phyloP scores from a whole-genome alignment of 1,140 invertebrate species.

The Saxidomus purpurata region DNA sequence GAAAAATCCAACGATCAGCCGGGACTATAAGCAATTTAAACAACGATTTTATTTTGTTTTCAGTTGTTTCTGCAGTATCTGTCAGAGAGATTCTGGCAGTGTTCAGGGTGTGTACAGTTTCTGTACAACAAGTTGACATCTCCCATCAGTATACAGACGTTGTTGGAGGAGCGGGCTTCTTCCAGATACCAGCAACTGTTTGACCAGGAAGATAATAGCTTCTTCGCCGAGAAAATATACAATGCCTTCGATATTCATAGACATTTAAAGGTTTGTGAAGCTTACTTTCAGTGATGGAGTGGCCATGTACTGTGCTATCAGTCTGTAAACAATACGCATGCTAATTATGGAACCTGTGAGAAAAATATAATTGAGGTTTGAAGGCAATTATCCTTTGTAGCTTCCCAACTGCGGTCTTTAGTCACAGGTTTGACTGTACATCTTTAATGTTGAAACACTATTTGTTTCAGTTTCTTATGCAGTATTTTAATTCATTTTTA shows the following conservation, averaged over 20 bases:
- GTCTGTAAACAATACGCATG: neutral
- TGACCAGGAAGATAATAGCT: conserved; percentile 73
- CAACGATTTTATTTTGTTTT: no score
- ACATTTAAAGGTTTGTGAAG: conserved; percentile 50
- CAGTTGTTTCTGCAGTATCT: conserved; percentile 52
- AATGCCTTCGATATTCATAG: conserved; percentile 50
- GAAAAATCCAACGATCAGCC: no score
- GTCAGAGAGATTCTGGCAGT: neutral
- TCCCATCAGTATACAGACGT: neutral
- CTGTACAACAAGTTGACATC: conserved; percentile 9
- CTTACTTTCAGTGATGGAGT: no score
- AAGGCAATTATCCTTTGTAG: no score
- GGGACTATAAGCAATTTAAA: no score
- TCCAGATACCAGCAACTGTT: conserved; percentile 67
- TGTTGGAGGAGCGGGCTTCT: neutral
- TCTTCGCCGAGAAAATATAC: conserved; percentile 69
- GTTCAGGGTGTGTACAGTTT: conserved; percentile 14
- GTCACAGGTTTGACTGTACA: no score
- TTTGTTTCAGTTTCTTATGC: no score
- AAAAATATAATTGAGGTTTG: no score
- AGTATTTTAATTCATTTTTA: no score
- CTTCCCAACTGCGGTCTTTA: no score
- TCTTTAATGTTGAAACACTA: no score
- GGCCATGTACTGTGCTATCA: neutral
- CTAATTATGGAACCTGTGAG: neutral